phyloP scores from a whole-genome alignment of 2,888 invertebrate species.

The Eupeodes latifasciatus region DNA sequence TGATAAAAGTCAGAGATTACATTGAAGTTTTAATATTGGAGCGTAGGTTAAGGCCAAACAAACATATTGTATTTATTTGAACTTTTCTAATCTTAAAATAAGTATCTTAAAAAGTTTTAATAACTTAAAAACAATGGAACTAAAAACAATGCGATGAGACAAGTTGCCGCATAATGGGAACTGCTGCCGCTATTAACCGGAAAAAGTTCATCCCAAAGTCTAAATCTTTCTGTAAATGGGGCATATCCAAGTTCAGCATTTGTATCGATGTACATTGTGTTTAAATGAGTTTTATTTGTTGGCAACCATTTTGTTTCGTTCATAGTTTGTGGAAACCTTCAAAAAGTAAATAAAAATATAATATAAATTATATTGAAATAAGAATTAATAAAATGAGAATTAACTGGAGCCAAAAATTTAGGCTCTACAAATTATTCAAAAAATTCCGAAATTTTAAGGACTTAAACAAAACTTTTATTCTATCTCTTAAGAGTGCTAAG shows the following conservation, averaged over 20 bases:
- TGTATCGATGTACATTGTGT: constrained; percentile 72
- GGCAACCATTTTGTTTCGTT: constrained; percentile 49
- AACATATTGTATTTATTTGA: too few species aligned
- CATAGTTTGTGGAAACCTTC: constrained; percentile 20
- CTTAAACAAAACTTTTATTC: neutral
- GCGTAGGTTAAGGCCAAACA: too few species aligned
- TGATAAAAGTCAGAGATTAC: too few species aligned
- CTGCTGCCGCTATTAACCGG: constrained; percentile 33
- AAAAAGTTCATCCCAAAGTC: constrained; percentile 75
- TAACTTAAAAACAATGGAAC: neutral
- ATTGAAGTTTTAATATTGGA: too few species aligned
- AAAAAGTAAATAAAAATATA: neutral
- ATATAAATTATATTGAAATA: neutral
- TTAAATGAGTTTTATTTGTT: constrained; percentile 7
- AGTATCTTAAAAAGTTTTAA: neutral
- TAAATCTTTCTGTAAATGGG: constrained; percentile 61
- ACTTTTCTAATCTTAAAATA: too few species aligned
- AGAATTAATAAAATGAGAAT: neutral
- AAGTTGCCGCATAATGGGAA: neutral
- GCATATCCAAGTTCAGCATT: constrained; percentile 50
- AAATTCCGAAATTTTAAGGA: too few species aligned
- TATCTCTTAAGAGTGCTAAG: too few species aligned
- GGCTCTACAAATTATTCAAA: too few species aligned
- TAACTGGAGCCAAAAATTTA: too few species aligned
- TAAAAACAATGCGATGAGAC: neutral